Evolutionary conservation across 2,113 vertebrate genomes (phyloP).

Genomic region (Heterochromis multidens): DNA sequence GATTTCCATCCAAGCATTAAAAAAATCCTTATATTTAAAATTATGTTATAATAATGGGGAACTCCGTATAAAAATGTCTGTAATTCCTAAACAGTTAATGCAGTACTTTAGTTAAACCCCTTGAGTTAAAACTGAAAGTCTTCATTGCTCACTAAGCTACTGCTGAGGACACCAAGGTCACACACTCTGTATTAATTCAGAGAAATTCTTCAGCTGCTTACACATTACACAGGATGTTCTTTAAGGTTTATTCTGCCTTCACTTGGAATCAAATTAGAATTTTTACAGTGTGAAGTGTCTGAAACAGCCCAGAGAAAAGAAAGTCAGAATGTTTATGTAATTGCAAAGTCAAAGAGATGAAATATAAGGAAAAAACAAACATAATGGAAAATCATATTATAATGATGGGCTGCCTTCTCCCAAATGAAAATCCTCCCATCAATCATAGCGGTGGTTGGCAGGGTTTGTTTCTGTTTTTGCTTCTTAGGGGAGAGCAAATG

Average conservation of each 20-base stretch:
- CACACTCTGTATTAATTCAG: background rate
- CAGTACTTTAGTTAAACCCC: background rate
- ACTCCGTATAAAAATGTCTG: background rate
- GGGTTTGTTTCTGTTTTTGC: background rate
- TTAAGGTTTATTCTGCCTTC: background rate
- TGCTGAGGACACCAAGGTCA: background rate
- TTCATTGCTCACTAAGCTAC: background rate
- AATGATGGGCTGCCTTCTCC: background rate
- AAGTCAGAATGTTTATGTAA: background rate
- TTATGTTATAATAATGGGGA: background rate
- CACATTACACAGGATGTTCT: background rate
- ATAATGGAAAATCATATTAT: background rate
- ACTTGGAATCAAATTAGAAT: background rate
- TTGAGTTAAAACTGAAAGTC: background rate
- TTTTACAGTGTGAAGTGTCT: background rate
- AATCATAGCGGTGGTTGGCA: background rate
- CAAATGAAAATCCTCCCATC: background rate
- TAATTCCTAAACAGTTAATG: background rate
- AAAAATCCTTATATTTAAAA: background rate
- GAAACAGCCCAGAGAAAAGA: background rate
- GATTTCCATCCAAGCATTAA: background rate
- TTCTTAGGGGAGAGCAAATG: background rate
- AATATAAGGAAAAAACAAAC: background rate
- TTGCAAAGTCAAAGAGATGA: background rate
- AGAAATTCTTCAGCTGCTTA: no score